Evolutionary conservation across 2,113 vertebrate species (phyloP).

Genomic region (Aldabrachelys gigantea): DNA sequence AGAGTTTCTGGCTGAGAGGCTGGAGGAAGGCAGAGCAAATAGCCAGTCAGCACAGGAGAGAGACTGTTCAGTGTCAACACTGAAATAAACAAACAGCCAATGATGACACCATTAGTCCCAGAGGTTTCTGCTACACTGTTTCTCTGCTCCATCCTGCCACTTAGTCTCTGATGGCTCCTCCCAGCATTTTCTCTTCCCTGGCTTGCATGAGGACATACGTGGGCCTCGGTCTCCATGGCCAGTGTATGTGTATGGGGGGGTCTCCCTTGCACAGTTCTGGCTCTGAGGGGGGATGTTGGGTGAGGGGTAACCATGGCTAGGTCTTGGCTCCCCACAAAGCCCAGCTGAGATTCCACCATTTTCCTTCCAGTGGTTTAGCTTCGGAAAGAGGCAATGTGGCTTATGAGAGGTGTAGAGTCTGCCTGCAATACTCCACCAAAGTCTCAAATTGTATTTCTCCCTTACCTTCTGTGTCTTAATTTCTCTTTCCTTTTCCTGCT

Average conservation of each 20-base stretch:
- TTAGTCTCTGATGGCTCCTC: not conserved
- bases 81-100: not conserved
- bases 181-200: accelerated
- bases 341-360: not conserved
- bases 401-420: not conserved
- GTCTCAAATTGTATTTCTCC: slow-evolving; percentile 6
- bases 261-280: not conserved
- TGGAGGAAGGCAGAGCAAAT: not conserved
- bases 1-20: not conserved
- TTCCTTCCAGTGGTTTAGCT: not conserved
- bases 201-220: not conserved
- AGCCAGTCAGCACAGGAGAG: not conserved
- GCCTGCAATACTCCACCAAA: not conserved
- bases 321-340: not conserved
- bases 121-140: not conserved
- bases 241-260: not conserved
- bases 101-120: not conserved
- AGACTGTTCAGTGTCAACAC: not conserved
- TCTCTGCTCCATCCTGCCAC: not conserved
- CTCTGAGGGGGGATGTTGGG: not conserved
- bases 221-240: not conserved
- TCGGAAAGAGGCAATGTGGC: not conserved
- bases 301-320: not conserved
- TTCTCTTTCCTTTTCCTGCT: slow-evolving; percentile 9
- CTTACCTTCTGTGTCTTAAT: not conserved